Base-by-base conservation (phyloP, 30 jellyfish, hydroid and myxozoan genomes). In the Aurelia aurita complex sp. Pacific region DNA sequence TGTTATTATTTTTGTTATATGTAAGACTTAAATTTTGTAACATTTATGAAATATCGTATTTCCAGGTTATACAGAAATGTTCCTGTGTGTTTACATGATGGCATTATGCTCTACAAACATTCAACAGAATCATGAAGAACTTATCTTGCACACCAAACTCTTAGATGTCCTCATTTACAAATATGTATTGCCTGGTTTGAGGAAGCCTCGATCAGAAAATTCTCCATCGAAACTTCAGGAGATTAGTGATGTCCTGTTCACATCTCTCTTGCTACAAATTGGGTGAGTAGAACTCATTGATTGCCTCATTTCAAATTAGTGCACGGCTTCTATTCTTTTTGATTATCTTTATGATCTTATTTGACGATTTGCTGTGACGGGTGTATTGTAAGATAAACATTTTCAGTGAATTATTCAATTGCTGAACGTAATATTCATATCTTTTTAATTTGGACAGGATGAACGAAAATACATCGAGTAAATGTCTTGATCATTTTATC, bases 21-120 rank as follows among this genome's bases (percentile, higher is more conserved):
- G 32, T 13, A 61, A 61, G 35, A 61, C 4, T 61, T 61, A 35
- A 61, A 3, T 11, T 61, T 61, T 61, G 70, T 23, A 61, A 13
- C 70, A 23, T 61, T 61, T 61, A 5, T 17, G 33, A 61, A 61
- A 61, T 17, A 61, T 17, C 70, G 11, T 3, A 6, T 7, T 50
- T 33, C 13, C 73, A 79, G 89, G 89, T 5, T 79, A 79, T 19
- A 64, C 64, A 19, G 89, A 79, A 33, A n/a, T 52, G 81, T 79
- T 79, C 52, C 18, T 63, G 6, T 46, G 63, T 11, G 80, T 66
- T 3, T 51, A 57, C 17, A 79, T 79, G 89, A 71, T 71, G 63
- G 89, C 81, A 1, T 64, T 79, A 18, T 79, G 79, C 67, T 59
- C 46, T 46, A 35, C 53, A 18, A 18, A 75, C 6, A 42, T 79